Evolutionary conservation across 2,888 invertebrate genomes (phyloP).

Genomic region (Eledona agricola): DNA sequence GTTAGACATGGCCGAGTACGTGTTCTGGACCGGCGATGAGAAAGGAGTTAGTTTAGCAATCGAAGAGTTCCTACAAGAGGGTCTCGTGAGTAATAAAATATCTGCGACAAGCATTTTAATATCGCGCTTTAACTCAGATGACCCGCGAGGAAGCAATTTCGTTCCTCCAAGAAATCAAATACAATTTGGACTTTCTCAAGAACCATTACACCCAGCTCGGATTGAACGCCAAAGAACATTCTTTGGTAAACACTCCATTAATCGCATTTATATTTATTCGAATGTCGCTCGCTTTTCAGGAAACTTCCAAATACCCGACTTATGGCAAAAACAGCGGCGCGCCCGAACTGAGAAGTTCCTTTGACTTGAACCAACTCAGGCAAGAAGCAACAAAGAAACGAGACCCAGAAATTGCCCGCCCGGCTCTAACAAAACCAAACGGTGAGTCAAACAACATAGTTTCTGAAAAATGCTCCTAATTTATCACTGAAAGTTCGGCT

Average conservation of each 20-base stretch:
- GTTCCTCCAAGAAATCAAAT: constrained; percentile 79
- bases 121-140: constrained; percentile 65
- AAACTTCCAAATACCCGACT: constrained; percentile 24
- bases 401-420: constrained; percentile 36
- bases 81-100: constrained; percentile 66
- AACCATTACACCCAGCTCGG: constrained; percentile 69
- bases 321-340: constrained; percentile 15
- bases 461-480: no score
- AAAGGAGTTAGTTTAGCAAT: constrained; percentile 79
- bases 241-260: constrained; percentile 45
- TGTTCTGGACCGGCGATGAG: constrained; percentile 85
- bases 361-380: constrained; percentile 51
- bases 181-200: constrained; percentile 76
- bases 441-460: constrained; percentile 22
- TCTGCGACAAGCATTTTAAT: neutral
- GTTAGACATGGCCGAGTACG: constrained; percentile 82
- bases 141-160: constrained; percentile 77
- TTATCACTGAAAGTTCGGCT: no score
- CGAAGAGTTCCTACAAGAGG: constrained; percentile 79
- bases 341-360: constrained; percentile 49
- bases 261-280: no score
- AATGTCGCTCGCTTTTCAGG: constrained; percentile 13
- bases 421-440: constrained; percentile 26
- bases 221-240: constrained; percentile 52
- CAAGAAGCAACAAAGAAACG: constrained; percentile 48